phyloP scores from a whole-genome alignment of 2,797 vertebrate genomes.

The Sebastes steindachneri region DNA sequence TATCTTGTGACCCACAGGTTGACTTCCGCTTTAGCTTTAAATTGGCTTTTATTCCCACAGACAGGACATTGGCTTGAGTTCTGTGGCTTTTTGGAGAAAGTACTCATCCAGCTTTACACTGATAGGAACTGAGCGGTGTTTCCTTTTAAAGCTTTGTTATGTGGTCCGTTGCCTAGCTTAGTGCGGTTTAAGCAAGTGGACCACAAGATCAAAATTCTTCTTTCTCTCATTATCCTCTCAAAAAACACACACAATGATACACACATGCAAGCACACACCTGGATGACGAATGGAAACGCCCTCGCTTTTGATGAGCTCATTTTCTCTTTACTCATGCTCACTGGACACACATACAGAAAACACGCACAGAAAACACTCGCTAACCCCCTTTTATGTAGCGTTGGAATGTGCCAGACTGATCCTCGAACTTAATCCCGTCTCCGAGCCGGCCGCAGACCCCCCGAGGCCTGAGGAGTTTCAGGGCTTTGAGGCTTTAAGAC shows the following conservation, averaged over 20 bases:
- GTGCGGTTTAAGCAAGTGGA: conserved; percentile 42
- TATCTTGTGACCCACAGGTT: not conserved
- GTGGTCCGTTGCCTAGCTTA: conserved; percentile 36
- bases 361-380: conserved; percentile 10
- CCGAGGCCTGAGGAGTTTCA: conserved; percentile 54
- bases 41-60: conserved; percentile 6
- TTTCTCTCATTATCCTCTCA: conserved; percentile 13
- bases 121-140: conserved; percentile 47
- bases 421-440: conserved; percentile 70
- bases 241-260: conserved; percentile 5
- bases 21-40: not conserved
- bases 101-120: conserved; percentile 18
- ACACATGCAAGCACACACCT: conserved; percentile 46
- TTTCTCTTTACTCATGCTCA: conserved; percentile 64
- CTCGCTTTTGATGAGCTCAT: conserved; percentile 62
- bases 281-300: conserved; percentile 52
- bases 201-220: conserved; percentile 35
- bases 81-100: conserved; percentile 4
- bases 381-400: conserved; percentile 52
- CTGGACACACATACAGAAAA: conserved; percentile 55
- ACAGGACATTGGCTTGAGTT: conserved; percentile 28
- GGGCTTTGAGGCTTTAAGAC: conserved; percentile 68
- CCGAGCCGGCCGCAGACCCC: conserved; percentile 55
- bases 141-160: conserved; percentile 70
- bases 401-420: conserved; percentile 76